A percentile compares a stretch with the other conserved stretches of the same genome.
Conservation (phyloP, 2,113 vertebrate genomes). For the Neolamprologus sp. region DNA sequence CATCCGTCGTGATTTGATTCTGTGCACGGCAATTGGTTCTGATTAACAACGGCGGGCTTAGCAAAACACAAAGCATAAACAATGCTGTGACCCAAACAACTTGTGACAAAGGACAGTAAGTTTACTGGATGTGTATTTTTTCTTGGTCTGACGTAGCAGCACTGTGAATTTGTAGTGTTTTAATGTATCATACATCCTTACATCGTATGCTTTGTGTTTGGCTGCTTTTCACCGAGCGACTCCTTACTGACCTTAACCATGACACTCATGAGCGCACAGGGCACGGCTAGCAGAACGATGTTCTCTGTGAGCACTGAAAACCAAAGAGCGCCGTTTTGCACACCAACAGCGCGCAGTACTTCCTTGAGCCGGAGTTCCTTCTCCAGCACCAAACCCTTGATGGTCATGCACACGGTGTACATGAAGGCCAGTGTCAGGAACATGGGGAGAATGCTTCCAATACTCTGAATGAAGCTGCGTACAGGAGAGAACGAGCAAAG, state of each 20-base stretch:
- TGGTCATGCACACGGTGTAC: slow-evolving; percentile 50
- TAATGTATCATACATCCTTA: background rate
- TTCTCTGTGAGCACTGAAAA: slow-evolving; percentile 48
- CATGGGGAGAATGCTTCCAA: slow-evolving; percentile 67
- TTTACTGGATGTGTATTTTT: background rate
- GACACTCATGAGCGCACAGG: slow-evolving; percentile 62
- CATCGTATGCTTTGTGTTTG: slow-evolving; percentile 38
- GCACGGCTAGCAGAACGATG: slow-evolving; percentile 48
- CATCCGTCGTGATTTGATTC: slow-evolving; percentile 13
- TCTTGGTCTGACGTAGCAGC: background rate
- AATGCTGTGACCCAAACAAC: background rate
- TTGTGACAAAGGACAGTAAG: background rate
- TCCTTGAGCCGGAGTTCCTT: slow-evolving; percentile 67
- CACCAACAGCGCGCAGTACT: slow-evolving; percentile 38
- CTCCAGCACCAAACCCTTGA: slow-evolving; percentile 66
- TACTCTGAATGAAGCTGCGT: slow-evolving; percentile 62
- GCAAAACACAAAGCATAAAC: slow-evolving; percentile 60
- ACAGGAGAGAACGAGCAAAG: background rate
- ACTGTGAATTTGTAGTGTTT: background rate
- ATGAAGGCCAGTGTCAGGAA: slow-evolving; percentile 70
- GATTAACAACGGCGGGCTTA: slow-evolving; percentile 21
- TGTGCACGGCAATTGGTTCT: slow-evolving; percentile 4
- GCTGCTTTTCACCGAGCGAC: background rate
- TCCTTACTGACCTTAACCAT: slow-evolving; percentile 70
- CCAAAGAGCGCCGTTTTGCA: slow-evolving; percentile 53